Conservation (phyloP, 2,113 vertebrate species). For the Pelmatolapia mariae region DNA sequence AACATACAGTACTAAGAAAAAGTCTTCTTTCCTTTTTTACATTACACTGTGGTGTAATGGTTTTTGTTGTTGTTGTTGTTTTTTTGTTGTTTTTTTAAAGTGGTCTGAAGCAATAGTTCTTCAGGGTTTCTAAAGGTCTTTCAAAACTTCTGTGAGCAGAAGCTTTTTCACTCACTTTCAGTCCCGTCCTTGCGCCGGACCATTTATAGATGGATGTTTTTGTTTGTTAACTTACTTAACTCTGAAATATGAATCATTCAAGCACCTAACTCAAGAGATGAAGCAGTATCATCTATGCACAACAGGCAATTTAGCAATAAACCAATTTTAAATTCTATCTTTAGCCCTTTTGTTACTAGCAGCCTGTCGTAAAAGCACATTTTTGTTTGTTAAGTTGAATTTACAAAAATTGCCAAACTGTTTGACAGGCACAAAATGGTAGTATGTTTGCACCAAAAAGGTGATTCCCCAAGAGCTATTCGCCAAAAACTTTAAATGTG, state of each 20-base stretch:
- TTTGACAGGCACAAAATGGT: neutral
- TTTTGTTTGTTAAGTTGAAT: neutral
- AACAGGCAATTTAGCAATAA: neutral
- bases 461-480: neutral
- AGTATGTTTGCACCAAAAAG: neutral
- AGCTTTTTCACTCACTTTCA: neutral
- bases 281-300: neutral
- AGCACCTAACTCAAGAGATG: neutral
- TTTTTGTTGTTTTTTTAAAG: neutral
- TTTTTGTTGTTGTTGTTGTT: neutral
- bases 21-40: neutral
- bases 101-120: neutral
- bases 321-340: neutral
- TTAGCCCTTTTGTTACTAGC: neutral
- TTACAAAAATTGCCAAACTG: neutral
- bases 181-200: accelerated
- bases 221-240: neutral
- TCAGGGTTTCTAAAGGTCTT: neutral
- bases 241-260: neutral
- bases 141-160: neutral
- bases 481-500: neutral
- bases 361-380: accelerated
- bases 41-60: neutral
- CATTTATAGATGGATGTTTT: neutral
- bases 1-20: neutral